Evolutionary conservation across 2,888 invertebrate species (phyloP), one percentile per base, ranked within the genome.

Genomic region (Tuta absoluta): DNA sequence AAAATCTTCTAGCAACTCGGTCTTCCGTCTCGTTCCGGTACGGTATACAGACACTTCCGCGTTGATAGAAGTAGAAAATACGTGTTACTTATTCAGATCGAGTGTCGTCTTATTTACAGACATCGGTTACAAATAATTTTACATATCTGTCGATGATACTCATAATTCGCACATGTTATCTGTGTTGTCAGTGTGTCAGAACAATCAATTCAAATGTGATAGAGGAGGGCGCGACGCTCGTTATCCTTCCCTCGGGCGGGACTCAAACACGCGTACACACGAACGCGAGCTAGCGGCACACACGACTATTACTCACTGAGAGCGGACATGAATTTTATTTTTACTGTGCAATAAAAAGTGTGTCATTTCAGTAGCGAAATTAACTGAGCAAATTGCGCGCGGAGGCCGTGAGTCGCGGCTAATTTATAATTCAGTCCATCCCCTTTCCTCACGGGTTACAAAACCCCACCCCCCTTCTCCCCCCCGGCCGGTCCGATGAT

Each of bases 131-230:
- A n/a, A n/a, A n/a, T n/a, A n/a, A n/a, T n/a, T n/a, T n/a, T n/a
- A n/a, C n/a, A n/a, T n/a, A n/a, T n/a, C n/a, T n/a, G n/a, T n/a
- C n/a, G n/a, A n/a, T n/a, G n/a, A n/a, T n/a, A n/a, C n/a, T n/a
- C n/a, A n/a, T n/a, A n/a, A n/a, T n/a, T n/a, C n/a, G n/a, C n/a
- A n/a, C 41, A 14, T 11, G 2, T 41, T 4, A 28, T 28, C 28
- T 41, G 41, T 19, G 17, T 21, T 21, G 51, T 10, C 56, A n/a
- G 56, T 56, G 33, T 56, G 56, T 56, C 56, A 56, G 56, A 56
- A 33, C 56, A 56, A 56, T 56, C 56, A 56, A 56, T 56, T 33
- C 56, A 28, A 56, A 56, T 56, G 56, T 56, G 28, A 56, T 56
- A 56, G 33, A 56, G 33, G 17, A 33, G 21, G 53, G 28, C 56